Percentiles rank a stretch among this genome's conserved stretches.
Evolutionary conservation across 2,888 invertebrate genomes (phyloP).

Genomic region (Idaea biselata): DNA sequence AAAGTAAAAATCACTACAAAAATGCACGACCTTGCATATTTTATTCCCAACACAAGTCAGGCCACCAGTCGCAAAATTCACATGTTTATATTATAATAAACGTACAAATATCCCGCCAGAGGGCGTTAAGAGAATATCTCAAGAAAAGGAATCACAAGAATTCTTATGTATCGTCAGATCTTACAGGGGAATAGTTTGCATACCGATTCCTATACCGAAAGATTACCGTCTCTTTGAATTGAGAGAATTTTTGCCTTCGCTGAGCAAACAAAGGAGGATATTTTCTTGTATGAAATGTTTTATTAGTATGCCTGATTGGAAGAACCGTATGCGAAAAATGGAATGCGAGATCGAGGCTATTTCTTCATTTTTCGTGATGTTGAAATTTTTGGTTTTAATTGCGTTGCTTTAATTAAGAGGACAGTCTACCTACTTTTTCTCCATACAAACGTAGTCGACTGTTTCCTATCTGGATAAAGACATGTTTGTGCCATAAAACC

Average conservation of each 20-base stretch:
- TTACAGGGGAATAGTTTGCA: slow-evolving; percentile 10
- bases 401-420: no score
- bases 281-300: neutral
- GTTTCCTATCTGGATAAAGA: no score
- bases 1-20: no score
- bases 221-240: slow-evolving; percentile 7
- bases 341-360: neutral
- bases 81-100: neutral
- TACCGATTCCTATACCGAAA: slow-evolving; percentile 9
- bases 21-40: no score
- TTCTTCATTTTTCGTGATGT: neutral
- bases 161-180: slow-evolving; percentile 16
- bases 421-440: no score
- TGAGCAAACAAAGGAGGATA: neutral
- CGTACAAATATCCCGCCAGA: neutral
- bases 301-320: neutral
- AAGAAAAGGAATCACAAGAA: slow-evolving; percentile 20
- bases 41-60: neutral
- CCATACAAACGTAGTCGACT: no score
- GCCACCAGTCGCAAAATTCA: neutral
- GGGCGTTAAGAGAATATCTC: slow-evolving; percentile 13
- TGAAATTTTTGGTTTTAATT: no score
- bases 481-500: no score
- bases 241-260: neutral
- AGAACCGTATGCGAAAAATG: neutral